Base-by-base conservation (phyloP, 2,113 vertebrate species). In the Zeus faber region DNA sequence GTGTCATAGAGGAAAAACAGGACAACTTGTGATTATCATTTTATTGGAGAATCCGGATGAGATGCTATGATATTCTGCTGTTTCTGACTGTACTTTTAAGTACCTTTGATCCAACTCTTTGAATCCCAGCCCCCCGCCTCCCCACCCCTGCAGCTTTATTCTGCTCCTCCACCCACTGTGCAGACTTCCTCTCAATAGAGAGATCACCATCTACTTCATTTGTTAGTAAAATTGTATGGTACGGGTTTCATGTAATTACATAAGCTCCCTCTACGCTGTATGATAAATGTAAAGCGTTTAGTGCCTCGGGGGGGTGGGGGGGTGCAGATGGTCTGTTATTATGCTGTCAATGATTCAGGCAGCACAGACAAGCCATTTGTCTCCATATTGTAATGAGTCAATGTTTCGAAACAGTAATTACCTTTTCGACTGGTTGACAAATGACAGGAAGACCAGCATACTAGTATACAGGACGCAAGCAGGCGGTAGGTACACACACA, bases 361-460 rank as follows among this genome's bases (percentile, higher is more conserved):
- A 65, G 58, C 78, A 65, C 71, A 77, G 76, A 83, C 63, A 48
- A 77, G 76, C 57, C 62, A 81, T 86, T 83, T 80, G 76, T 83
- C 74, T 79, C 72, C 64, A 67, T 77, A 71, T 79, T 77, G 72
- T 82, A 80, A 80, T 77, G 75, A 84, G 66, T 73, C 70, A 58
- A 54, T 80, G 74, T 80, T 78, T 81, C 44, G 33, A 73, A 86
- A 80, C 74, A 73, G 74, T 75, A 78, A 84, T 84, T 79, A 80
- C 74, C 70, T 78, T 73, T 71, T 76, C 6, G 25, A 78, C 49
- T 9, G 23, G 14, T 39, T 80, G 76, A 80, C 64, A 78, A 80
- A 80, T 69, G 79, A 83, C 62, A 70, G 63, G 54, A 70, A 49
- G 22, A 22, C 47, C 27, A 45, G 22, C 45, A 10, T 33, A 10